Conservation (phyloP, 2,113 vertebrate genomes). For the Sphaerodactylus townsendi region DNA sequence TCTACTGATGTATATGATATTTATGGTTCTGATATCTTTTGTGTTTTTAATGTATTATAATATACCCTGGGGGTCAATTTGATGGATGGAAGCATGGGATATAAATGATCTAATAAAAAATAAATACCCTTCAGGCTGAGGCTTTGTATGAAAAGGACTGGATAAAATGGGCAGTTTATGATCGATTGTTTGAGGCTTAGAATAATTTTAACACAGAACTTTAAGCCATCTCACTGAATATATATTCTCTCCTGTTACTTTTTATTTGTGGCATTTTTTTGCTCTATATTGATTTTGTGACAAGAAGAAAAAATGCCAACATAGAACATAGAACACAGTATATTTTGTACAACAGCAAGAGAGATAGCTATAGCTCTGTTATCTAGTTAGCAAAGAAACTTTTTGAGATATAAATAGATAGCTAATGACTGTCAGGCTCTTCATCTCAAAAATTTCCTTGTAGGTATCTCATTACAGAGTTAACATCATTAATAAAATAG, state of each 20-base stretch:
- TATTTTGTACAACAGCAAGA: constrained; percentile 62
- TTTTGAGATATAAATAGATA: constrained; percentile 82
- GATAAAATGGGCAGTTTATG: constrained; percentile 19
- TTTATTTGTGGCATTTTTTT: constrained; percentile 57
- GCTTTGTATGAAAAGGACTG: constrained; percentile 1
- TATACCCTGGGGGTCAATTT: too few relatives aligned
- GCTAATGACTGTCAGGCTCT: constrained; percentile 78
- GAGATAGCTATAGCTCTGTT: constrained; percentile 53
- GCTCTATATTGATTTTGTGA: constrained; percentile 61
- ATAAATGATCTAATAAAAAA: background rate
- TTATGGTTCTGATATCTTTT: too few relatives aligned
- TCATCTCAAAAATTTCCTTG: constrained; percentile 75
- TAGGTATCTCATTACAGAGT: constrained; percentile 79
- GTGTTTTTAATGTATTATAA: too few relatives aligned
- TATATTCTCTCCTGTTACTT: constrained; percentile 48
- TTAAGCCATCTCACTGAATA: background rate
- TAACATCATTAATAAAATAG: constrained; percentile 81
- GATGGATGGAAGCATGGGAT: background rate
- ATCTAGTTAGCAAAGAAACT: constrained; percentile 72
- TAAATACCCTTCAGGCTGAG: constrained; percentile 2
- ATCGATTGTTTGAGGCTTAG: constrained; percentile 33
- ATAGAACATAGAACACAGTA: constrained; percentile 37
- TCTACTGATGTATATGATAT: background rate
- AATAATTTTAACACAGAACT: constrained; percentile 19
- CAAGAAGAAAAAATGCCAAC: constrained; percentile 58